Conservation (phyloP, 2,797 vertebrate species). For the Ctenosaura bakeri region DNA sequence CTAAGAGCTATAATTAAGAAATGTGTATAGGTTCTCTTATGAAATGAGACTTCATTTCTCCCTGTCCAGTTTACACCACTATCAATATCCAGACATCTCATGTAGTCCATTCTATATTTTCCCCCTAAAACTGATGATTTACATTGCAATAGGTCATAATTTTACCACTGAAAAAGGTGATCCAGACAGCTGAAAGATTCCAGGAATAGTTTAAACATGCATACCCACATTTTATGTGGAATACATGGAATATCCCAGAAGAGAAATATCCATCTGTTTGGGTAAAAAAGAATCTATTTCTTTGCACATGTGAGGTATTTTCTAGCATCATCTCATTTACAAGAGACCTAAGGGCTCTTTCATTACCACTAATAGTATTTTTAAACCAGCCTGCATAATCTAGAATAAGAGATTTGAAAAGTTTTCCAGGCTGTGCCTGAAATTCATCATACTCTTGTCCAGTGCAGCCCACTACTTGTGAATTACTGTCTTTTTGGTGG, state of each 20-base stretch:
- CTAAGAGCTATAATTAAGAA: conserved; percentile 65
- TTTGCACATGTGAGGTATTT: conserved; percentile 14
- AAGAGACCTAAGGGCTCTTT: not conserved
- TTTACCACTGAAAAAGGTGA: conserved; percentile 48
- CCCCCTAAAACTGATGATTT: conserved; percentile 65
- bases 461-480: not conserved
- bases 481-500: not conserved
- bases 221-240: conserved; percentile 22
- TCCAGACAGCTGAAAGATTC: conserved; percentile 55
- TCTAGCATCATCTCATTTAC: conserved; percentile 10
- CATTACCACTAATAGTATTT: not conserved
- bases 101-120: conserved; percentile 49
- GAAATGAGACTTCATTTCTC: conserved; percentile 58
- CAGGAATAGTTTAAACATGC: conserved; percentile 30
- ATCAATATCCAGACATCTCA: conserved; percentile 51
- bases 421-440: too few relatives aligned
- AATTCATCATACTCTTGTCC: not conserved
- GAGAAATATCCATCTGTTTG: too few relatives aligned
- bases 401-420: too few relatives aligned
- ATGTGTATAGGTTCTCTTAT: conserved; percentile 53
- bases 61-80: conserved; percentile 41
- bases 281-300: not conserved
- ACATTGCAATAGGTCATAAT: conserved; percentile 60
- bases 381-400: not conserved
- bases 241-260: not conserved